Percentiles rank a stretch among this genome's conserved stretches.
These are phyloP conservation scores for Dromas ardeola DNA, from an alignment of 2,113 vertebrate species.

Conservation along the genomic window DNA sequence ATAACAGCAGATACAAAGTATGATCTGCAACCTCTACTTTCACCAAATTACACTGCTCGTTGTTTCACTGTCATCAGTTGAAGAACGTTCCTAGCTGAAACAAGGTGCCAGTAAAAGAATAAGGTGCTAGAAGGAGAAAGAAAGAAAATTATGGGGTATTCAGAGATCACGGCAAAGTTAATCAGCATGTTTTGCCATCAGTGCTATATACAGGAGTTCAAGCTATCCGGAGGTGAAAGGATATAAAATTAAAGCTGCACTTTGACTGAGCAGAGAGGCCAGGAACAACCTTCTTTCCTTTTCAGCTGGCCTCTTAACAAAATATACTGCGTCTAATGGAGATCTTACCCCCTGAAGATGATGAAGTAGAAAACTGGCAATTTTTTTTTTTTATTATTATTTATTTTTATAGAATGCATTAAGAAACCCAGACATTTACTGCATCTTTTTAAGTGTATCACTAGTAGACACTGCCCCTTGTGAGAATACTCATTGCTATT, in stretches of 20 bases:
- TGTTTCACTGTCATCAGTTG: neutral
- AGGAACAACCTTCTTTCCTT: neutral
- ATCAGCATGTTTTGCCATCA: neutral
- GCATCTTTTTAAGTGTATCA: neutral
- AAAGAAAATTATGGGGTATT: neutral
- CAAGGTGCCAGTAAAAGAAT: neutral
- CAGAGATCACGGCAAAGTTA: neutral
- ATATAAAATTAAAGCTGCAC: conserved; percentile 18
- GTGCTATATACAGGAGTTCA: neutral
- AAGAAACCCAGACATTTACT: neutral
- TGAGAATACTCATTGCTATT: neutral
- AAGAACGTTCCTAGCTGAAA: neutral
- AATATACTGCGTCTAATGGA: neutral
- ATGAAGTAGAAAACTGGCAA: neutral
- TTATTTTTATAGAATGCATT: neutral
- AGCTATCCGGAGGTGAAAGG: neutral
- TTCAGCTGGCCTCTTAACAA: neutral
- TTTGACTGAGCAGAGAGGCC: neutral
- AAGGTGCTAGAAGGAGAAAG: neutral
- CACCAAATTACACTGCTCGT: neutral
- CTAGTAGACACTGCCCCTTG: neutral
- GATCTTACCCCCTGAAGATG: neutral
- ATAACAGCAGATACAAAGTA: neutral
- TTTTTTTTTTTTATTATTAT: neutral
- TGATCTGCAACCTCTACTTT: neutral